Evolutionary conservation across 64 coral and sea anemone species (phyloP), one percentile per base, ranked within the genome.

Genomic region (Cladopsammia gracilis): DNA sequence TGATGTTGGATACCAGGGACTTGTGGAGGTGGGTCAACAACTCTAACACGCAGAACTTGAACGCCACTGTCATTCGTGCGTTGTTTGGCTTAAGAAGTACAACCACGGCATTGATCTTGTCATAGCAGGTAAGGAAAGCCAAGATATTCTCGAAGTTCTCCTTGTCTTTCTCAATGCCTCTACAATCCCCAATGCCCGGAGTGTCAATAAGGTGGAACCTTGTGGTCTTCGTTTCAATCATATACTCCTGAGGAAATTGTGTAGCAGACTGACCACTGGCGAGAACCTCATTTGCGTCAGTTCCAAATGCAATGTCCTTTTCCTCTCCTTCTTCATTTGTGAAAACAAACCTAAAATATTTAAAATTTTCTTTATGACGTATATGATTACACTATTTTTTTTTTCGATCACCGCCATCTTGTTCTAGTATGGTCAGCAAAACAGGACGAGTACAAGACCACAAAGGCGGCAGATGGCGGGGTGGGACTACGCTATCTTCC

Each of bases 51-150:
- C 86, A 88, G 53, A 88, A 88, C 10, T 58, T 71, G 70, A 88
- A 88, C 19, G 70, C 70, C 47, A 88, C 70, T 7, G 70, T 88
- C 82, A 85, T 10, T 34, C 61, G 42, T 64, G 82, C 61, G 62
- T 85, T 85, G 62, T 85, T 85, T 85, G 82, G 62, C 82, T 85
- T 85, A 4, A 85, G 82, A 48, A 85, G 82, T 5, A 85, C 82
- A 69, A 85, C 82, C 57, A 85, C 82, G 7, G 82, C 62, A 68
- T 85, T 66, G n/a, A 85, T 69, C 62, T 85, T 85, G 20, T 85
- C 44, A 58, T 85, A 85, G 47, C 25, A 48, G 59, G 82, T 85
- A 3, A 85, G 82, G 45, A 85, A 85, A 8, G 62, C 82, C 82
- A 85, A 48, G 44, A 69, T 85, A 26, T 85, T 85, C 0, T 85